phyloP scores from a whole-genome alignment of 2,113 vertebrate species.

The Sterna hirundo region DNA sequence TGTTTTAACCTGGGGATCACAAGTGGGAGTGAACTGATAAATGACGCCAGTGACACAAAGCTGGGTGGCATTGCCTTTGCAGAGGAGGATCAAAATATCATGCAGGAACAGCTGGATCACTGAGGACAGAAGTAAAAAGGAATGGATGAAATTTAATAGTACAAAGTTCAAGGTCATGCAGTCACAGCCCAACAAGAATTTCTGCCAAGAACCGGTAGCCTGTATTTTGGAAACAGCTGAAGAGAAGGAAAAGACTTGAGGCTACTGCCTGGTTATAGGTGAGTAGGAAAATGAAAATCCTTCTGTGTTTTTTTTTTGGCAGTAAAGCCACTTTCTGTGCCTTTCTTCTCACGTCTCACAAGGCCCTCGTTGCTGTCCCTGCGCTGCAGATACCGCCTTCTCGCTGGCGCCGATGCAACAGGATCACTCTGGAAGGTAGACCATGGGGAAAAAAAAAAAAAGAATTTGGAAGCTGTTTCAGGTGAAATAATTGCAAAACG shows the following conservation, averaged over 20 bases:
- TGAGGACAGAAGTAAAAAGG: background rate
- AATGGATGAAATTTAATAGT: background rate
- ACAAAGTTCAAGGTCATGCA: slow-evolving; percentile 36
- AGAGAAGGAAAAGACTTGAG: background rate
- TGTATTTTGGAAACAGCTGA: background rate
- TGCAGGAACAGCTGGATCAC: background rate
- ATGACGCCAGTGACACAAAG: background rate
- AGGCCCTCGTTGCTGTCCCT: background rate
- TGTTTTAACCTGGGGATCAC: background rate
- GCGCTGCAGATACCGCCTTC: background rate
- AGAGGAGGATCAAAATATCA: slow-evolving; percentile 18
- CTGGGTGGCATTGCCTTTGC: background rate
- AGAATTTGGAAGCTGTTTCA: background rate
- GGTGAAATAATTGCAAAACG: background rate
- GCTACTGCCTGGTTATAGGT: background rate
- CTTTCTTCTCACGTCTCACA: background rate
- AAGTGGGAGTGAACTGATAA: background rate
- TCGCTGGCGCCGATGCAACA: background rate
- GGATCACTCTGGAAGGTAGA: background rate
- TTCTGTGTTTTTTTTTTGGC: background rate
- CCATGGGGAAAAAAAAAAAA: background rate
- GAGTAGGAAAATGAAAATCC: background rate
- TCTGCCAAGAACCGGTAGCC: background rate
- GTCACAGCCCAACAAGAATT: background rate
- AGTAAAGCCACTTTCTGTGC: background rate